Evolutionary conservation across 2,888 invertebrate species (phyloP).

Genomic region (Ptychoptera contaminata): DNA sequence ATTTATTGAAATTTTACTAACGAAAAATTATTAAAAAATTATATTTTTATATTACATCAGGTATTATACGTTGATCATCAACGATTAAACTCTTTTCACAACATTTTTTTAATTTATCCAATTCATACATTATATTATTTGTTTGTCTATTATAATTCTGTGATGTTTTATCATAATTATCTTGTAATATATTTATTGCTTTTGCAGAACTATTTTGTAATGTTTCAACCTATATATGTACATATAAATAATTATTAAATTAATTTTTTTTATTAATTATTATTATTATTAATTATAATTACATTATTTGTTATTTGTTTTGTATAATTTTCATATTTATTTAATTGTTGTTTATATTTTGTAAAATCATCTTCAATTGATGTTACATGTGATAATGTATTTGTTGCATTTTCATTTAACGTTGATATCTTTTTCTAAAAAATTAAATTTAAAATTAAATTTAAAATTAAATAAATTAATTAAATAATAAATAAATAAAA

Average conservation of each 20-base stretch:
- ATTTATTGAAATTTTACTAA: too few species aligned
- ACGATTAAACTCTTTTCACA: too few species aligned
- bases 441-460: too few species aligned
- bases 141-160: neutral
- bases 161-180: neutral
- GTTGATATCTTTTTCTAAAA: conserved; percentile 22
- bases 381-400: conserved; percentile 25
- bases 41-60: too few species aligned
- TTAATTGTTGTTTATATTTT: conserved; percentile 20
- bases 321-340: conserved; percentile 17
- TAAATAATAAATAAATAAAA: neutral
- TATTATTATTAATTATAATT: conserved; percentile 7
- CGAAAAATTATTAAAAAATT: too few species aligned
- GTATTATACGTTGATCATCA: too few species aligned
- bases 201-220: conserved; percentile 3
- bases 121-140: too few species aligned
- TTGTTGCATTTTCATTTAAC: conserved; percentile 22
- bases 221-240: conserved; percentile 7
- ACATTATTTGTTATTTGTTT: conserved; percentile 21
- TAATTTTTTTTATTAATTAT: neutral
- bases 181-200: neutral
- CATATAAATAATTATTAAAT: neutral
- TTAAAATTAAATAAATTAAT: neutral
- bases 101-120: too few species aligned
- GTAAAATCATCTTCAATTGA: conserved; percentile 26